Evolutionary conservation across 2,888 invertebrate species (phyloP).

Genomic region (Melieria crassipennis): DNA sequence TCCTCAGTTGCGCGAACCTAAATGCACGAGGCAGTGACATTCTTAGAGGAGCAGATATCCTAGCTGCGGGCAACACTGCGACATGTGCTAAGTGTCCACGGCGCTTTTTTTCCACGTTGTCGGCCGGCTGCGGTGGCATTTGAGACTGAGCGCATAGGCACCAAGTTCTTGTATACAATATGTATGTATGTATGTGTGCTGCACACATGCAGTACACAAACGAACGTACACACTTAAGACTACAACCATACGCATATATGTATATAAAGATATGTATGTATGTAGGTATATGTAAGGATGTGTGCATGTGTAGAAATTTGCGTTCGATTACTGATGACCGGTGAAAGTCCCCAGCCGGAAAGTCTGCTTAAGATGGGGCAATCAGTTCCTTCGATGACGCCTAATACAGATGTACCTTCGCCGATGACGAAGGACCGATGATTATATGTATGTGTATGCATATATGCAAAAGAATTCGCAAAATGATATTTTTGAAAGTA

Average conservation of each 20-base stretch:
- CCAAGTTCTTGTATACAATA: slow-evolving; percentile 23
- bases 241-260: background rate
- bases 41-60: slow-evolving; percentile 42
- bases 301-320: no score
- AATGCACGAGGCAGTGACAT: slow-evolving; percentile 31
- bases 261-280: background rate
- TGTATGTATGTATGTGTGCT: slow-evolving; percentile 4
- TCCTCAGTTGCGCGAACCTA: no score
- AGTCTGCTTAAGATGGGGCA: no score
- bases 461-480: no score
- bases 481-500: no score
- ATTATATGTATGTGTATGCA: no score
- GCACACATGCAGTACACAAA: background rate
- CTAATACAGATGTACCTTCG: no score
- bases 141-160: slow-evolving; percentile 28
- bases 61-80: slow-evolving; percentile 45
- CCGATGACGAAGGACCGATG: no score
- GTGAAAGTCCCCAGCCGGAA: no score
- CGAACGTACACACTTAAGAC: background rate
- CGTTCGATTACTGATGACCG: no score
- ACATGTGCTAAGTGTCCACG: slow-evolving; percentile 35
- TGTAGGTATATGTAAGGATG: no score
- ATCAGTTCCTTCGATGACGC: no score
- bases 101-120: slow-evolving; percentile 20
- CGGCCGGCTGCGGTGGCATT: slow-evolving; percentile 37